A percentile compares a stretch with the other conserved stretches of the same genome.
Conservation (phyloP, 2,797 vertebrate species). For the Glyptemys insculpta region DNA sequence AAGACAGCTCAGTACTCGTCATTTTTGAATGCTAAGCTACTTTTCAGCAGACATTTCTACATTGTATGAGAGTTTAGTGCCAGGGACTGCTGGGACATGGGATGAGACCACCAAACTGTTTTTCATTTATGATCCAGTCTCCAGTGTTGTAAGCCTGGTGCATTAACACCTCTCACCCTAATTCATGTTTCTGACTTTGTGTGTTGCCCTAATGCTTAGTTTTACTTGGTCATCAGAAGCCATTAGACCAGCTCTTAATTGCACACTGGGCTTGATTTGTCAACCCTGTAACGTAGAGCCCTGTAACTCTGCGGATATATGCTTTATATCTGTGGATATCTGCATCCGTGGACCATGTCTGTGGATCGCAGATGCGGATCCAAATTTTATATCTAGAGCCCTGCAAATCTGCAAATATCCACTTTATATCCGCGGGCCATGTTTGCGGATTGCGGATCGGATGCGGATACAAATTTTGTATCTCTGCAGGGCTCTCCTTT, state of each 20-base stretch:
- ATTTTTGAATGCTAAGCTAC: background rate
- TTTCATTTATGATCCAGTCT: constrained; percentile 1
- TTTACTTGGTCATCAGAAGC: background rate
- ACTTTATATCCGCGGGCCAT: no score
- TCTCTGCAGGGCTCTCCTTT: background rate
- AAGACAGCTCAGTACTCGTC: background rate
- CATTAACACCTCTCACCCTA: background rate
- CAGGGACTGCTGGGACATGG: background rate
- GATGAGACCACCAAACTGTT: background rate
- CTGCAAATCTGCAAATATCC: no score
- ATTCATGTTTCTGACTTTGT: background rate
- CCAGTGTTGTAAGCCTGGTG: background rate
- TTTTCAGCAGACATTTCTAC: background rate
- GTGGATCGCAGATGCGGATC: no score
- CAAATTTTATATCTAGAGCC: no score
- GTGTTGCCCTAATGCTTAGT: background rate
- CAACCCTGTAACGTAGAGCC: no score
- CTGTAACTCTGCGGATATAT: no score
- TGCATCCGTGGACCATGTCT: no score
- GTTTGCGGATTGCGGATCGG: no score
- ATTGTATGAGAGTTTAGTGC: background rate
- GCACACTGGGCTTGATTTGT: background rate
- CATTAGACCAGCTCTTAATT: background rate
- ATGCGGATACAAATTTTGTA: no score
- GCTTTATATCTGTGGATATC: no score